Conservation (phyloP, 2,113 vertebrate species). For the Atherinomorus stipes region DNA sequence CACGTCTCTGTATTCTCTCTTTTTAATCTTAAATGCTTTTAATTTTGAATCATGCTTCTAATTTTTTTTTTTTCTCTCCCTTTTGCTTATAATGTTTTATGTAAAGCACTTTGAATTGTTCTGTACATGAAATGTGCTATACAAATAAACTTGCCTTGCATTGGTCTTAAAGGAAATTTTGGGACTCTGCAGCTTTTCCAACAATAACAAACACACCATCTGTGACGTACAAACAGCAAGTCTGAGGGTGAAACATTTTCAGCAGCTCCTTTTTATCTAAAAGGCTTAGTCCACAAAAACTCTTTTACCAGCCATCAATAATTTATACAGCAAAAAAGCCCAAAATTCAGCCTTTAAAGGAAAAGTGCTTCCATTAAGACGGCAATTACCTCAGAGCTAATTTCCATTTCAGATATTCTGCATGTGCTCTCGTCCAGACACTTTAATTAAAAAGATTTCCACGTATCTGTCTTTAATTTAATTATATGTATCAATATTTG, state of each 20-base stretch:
- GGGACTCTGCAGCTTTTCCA: too few relatives aligned
- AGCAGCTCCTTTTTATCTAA: conserved; percentile 31
- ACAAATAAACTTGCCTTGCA: too few relatives aligned
- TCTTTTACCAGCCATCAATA: conserved; percentile 52
- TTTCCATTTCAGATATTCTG: conserved; percentile 57
- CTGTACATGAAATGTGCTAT: too few relatives aligned
- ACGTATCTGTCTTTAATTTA: conserved; percentile 29
- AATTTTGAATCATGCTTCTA: too few relatives aligned
- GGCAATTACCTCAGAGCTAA: conserved; percentile 60
- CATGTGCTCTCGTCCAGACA: conserved; percentile 22
- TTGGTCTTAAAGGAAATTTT: too few relatives aligned
- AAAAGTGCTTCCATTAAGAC: conserved; percentile 64
- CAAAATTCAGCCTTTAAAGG: conserved; percentile 56
- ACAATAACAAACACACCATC: too few relatives aligned
- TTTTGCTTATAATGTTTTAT: too few relatives aligned
- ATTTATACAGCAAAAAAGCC: conserved; percentile 59
- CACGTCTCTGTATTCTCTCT: too few relatives aligned
- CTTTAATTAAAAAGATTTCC: conserved; percentile 30
- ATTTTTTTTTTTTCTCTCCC: too few relatives aligned
- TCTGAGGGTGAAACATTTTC: conserved; percentile 33
- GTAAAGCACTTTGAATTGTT: too few relatives aligned
- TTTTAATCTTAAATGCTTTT: too few relatives aligned
- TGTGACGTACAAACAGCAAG: neutral
- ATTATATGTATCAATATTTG: conserved; percentile 24
- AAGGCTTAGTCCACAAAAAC: conserved; percentile 60